Evolutionary conservation across 2,113 vertebrate species (phyloP), one percentile per base, ranked within the genome.

Genomic region (Ovis aries): DNA sequence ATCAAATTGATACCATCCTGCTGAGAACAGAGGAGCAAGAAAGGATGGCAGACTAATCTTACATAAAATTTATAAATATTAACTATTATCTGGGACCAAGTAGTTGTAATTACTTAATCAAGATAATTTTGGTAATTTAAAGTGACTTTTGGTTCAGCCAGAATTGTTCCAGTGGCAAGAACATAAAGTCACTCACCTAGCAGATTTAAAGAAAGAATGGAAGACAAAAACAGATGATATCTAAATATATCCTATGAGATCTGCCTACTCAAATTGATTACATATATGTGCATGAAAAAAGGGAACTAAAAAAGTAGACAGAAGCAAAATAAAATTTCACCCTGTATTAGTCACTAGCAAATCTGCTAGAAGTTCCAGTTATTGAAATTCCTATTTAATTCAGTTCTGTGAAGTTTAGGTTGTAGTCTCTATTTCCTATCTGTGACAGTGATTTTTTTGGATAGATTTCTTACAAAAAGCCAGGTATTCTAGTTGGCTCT

Each of bases 401-500:
- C 50, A 83, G 40, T 27, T 89, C 74, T 93, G 10, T 31, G 36
- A 88, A 94, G 25, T 62, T 45, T 45, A 93, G 55, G 14, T 78
- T 90, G 12, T 4, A 91, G 27, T 90, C 83, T 87, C 45, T 95
- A 3, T 29, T 95, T 96, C 52, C 94, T 90, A 6, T 83, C 64
- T 95, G 11, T 62, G 52, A 55, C 78, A 52, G 6, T 23, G 87
- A 40, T 60, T 25, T 88, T 82, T 95, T 45, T 67, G 93, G 81
- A 82, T n/a, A 60, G 21, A 95, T 82, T 92, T 94, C 36, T 53
- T 62, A 91, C 14, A 82, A 3, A 94, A 97, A 95, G 43, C 29
- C 81, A 94, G 55, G 60, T 97, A 92, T 97, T 92, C n/a, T 64
- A 95, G 80, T 67, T 88, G 62, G 21, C 19, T 74, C 5, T 81